Base-by-base conservation (phyloP, 2,888 invertebrate genomes). In the Abrostola tripartita region DNA sequence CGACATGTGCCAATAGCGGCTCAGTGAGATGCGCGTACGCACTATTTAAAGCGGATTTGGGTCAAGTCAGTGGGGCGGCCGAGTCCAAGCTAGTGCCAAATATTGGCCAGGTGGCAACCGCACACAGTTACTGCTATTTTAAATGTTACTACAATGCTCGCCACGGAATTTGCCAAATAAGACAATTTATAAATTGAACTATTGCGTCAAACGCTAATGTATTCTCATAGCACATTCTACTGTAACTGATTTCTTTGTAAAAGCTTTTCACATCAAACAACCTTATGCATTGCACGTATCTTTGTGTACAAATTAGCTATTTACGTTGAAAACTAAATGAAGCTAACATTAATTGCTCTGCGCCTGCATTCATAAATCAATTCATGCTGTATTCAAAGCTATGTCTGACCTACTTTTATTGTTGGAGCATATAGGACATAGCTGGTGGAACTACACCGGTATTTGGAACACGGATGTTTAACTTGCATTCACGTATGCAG, bases 11-110 rank as follows among this genome's bases (percentile, higher is more conserved):
- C 86, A 85, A 85, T 84, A 76, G 59, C 62, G 64, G 61, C 65
- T 54, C 65, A 51, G 65, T 50, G 63, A 58, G 70, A 63, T 83
- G 82, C 86, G 86, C 85, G 78, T 72, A 79, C 83, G 84, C 87
- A 87, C 87, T 89, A 89, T 90, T 89, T 87, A 83, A 83, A 83
- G 79, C 80, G 76, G 84, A 85, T 86, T 74, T 90, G 85, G 89
- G 88, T 79, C 89, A 86, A 90, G 90, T 90, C 90, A 90, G 85
- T 90, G 83, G 88, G 89, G 66, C 89, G 83, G 74, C 75, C 74
- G 78, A 71, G 77, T 76, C 77, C 80, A 74, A 66, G 60, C 69
- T 76, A 78, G 74, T 82, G 85, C 86, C 85, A 85, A 85, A 81
- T 71, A 78, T 71, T 73, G 76, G 76, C 85, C 88, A 88, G 88